phyloP scores from a whole-genome alignment of 92 coral and sea anemone species.

The Umimayanthus chanpuru region DNA sequence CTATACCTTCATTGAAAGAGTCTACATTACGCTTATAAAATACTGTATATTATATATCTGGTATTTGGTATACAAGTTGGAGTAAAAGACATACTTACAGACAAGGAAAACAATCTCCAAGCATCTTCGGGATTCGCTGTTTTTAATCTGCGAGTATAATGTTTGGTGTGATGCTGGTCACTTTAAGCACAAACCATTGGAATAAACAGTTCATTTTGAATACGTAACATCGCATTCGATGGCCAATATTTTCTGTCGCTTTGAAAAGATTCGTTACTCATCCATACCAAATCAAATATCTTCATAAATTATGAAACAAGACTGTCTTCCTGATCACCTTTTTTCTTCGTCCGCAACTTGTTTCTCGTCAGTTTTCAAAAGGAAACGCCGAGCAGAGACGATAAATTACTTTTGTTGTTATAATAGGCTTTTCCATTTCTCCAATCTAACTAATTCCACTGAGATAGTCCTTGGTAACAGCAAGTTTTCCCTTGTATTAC shows the following conservation, averaged over 20 bases:
- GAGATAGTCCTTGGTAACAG: neutral
- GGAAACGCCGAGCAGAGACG: neutral
- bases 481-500: neutral
- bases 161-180: neutral
- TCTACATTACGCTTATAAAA: neutral
- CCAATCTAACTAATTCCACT: neutral
- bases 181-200: neutral
- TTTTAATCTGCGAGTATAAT: neutral
- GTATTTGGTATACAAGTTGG: neutral
- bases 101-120: constrained; percentile 13
- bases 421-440: constrained; percentile 8
- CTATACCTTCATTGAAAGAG: neutral
- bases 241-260: neutral
- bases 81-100: constrained; percentile 9
- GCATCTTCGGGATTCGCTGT: neutral
- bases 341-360: neutral
- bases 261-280: neutral
- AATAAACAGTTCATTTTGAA: neutral
- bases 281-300: neutral
- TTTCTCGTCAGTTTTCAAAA: neutral
- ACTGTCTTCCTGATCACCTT: neutral
- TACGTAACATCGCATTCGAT: neutral
- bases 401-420: neutral
- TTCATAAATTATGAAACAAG: neutral
- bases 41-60: neutral